Evolutionary conservation across 2,888 invertebrate genomes (phyloP).

Genomic region (Holacanthella duospinosa): DNA sequence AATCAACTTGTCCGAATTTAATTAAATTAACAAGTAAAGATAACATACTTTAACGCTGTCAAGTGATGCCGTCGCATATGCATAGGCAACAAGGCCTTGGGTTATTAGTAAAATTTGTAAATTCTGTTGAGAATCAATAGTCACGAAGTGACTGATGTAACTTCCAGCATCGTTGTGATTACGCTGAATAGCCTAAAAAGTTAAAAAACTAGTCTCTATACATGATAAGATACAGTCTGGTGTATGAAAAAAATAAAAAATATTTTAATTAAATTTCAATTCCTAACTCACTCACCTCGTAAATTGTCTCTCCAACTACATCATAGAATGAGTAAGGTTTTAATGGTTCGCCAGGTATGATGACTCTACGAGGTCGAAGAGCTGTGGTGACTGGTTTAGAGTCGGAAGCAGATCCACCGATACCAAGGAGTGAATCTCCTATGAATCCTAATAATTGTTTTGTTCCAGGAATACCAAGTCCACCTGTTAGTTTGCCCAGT

Average conservation of each 20-base stretch:
- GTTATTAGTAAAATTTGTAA: not conserved
- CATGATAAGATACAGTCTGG: not conserved
- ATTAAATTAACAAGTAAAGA: not conserved
- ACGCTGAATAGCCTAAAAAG: not conserved
- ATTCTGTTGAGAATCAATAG: not conserved
- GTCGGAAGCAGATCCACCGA: not conserved
- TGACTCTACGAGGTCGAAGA: not conserved
- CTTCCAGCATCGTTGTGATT: not conserved
- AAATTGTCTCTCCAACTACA: not conserved
- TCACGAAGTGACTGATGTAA: not conserved
- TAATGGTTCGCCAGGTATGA: not conserved
- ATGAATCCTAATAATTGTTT: not conserved
- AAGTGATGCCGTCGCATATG: not conserved
- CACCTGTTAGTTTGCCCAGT: slow-evolving; percentile 2
- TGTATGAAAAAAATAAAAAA: not conserved
- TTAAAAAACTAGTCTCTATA: not conserved
- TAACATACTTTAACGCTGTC: too few relatives aligned
- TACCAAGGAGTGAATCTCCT: not conserved
- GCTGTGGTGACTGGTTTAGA: not conserved
- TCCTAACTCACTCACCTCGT: not conserved
- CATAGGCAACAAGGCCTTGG: not conserved
- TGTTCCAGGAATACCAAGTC: not conserved
- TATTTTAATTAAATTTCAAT: not conserved
- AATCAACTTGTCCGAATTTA: not conserved
- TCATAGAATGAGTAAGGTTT: not conserved